Conservation (phyloP, 2,797 vertebrate species). For the Peromyscus nudipes region DNA sequence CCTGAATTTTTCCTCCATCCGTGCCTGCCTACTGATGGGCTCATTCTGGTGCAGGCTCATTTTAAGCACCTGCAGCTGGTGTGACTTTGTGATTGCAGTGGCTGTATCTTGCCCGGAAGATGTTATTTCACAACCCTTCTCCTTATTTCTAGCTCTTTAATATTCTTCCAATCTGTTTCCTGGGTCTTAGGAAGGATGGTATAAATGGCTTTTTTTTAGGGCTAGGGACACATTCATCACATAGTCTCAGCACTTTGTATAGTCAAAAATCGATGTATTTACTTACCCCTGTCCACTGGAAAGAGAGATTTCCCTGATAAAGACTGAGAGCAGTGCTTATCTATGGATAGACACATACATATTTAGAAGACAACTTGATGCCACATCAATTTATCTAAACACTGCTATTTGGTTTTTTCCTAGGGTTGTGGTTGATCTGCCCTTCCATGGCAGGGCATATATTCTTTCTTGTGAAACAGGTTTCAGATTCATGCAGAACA, state of each 20-base stretch:
- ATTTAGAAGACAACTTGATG: background rate
- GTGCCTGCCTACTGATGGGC: background rate
- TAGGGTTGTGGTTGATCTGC: background rate
- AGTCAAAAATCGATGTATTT: background rate
- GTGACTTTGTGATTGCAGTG: background rate
- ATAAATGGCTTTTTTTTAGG: background rate
- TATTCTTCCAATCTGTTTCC: background rate
- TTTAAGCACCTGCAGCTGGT: background rate
- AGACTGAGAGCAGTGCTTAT: background rate
- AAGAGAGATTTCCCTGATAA: background rate
- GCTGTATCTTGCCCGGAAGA: background rate
- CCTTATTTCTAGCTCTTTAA: background rate
- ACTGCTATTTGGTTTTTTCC: background rate
- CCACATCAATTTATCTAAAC: background rate
- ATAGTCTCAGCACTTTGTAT: background rate
- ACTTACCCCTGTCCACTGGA: background rate
- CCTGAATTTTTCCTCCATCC: background rate
- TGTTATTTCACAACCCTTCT: background rate
- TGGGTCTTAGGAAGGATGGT: background rate
- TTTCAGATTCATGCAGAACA: background rate
- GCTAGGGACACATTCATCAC: background rate
- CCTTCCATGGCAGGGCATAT: background rate
- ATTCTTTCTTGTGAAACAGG: background rate
- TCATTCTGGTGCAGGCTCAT: background rate
- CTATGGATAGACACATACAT: background rate